Conservation (phyloP, 2,797 vertebrate species). For the Aphelocoma californica region DNA sequence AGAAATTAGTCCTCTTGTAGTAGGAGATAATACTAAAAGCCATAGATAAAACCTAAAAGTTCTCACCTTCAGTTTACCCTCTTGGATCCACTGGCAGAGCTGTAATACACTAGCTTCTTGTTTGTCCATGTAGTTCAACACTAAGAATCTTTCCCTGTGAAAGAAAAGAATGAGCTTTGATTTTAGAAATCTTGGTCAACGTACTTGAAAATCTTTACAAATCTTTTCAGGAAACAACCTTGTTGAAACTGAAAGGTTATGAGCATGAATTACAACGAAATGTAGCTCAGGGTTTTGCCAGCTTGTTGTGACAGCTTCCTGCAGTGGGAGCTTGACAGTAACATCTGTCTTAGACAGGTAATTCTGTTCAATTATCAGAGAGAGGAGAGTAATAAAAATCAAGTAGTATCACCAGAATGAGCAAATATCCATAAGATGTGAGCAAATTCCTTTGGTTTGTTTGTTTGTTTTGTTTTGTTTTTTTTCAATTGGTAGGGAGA, state of each 20-base stretch:
- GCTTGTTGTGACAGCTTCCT: not conserved
- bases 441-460: not conserved
- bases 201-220: not conserved
- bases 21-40: not conserved
- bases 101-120: conserved; percentile 78
- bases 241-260: not conserved
- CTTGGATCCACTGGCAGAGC: conserved; percentile 86
- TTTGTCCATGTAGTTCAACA: conserved; percentile 86
- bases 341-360: not conserved
- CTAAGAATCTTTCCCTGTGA: conserved; percentile 87
- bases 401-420: not conserved
- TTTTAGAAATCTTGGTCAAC: not conserved
- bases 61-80: conserved; percentile 88
- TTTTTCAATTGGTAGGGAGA: not conserved
- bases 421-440: not conserved
- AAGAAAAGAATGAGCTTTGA: conserved; percentile 13
- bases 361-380: not conserved
- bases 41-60: not conserved
- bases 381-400: not conserved
- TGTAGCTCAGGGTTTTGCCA: not conserved
- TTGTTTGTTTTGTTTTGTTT: not conserved
- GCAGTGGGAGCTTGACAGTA: not conserved
- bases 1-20: not conserved
- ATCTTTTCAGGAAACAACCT: not conserved
- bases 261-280: not conserved